A percentile compares a stretch with the other conserved stretches of the same genome.
phyloP scores from a whole-genome alignment of 2,888 invertebrate species.

The Boloria euphrosyne region DNA sequence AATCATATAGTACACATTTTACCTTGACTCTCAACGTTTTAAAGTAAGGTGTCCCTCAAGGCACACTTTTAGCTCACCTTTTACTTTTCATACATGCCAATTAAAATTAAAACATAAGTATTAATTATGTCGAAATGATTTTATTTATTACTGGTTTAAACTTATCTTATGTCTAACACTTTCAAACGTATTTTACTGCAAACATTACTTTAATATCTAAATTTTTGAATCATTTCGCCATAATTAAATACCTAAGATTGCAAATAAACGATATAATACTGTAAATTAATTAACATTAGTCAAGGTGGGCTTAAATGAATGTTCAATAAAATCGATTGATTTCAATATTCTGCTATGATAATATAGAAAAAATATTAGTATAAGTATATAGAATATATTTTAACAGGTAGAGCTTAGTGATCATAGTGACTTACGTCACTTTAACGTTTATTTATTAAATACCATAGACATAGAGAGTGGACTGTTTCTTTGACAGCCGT shows the following conservation, averaged over 20 bases:
- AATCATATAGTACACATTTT: constrained; percentile 48
- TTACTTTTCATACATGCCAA: constrained; percentile 11
- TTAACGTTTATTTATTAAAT: too few relatives aligned
- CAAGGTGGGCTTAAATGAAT: constrained; percentile 11
- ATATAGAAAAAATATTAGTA: constrained; percentile 7
- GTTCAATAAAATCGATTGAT: constrained; percentile 10
- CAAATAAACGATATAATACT: background rate
- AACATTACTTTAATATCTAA: background rate
- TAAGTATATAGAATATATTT: constrained; percentile 1
- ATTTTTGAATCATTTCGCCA: background rate
- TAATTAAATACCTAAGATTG: background rate
- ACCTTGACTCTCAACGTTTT: constrained; percentile 22
- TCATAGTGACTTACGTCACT: constrained; percentile 11
- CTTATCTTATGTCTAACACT: too few relatives aligned
- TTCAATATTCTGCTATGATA: constrained; percentile 9
- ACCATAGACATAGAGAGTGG: too few relatives aligned
- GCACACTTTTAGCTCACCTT: constrained; percentile 65
- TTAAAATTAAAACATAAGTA: constrained; percentile 2
- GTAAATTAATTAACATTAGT: background rate
- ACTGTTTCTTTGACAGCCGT: too few relatives aligned
- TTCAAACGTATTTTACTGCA: background rate
- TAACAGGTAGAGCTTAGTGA: background rate
- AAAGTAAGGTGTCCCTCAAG: constrained; percentile 60
- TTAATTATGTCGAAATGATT: background rate
- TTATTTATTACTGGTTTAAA: too few relatives aligned